phyloP scores from a whole-genome alignment of 2,113 vertebrate genomes.

The Rhynchomys soricoides region DNA sequence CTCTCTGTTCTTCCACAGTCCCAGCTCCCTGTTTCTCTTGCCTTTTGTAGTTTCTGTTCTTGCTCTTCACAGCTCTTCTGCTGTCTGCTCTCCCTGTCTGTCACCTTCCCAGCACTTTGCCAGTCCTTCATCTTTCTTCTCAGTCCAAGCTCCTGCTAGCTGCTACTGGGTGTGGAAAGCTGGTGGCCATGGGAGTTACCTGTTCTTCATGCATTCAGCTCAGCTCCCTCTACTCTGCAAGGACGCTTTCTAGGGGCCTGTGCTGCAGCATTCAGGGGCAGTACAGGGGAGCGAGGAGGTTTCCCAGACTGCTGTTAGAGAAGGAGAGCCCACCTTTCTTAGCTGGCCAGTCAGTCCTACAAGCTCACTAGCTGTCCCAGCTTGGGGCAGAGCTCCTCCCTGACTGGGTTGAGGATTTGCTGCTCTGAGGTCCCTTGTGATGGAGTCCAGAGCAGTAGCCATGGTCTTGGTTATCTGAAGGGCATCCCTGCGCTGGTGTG shows the following conservation, averaged over 20 bases:
- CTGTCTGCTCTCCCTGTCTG: not conserved
- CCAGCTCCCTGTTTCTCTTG: not conserved
- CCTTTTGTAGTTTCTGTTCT: not conserved
- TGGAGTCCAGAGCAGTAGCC: not conserved
- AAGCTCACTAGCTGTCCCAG: not conserved
- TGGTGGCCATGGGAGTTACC: not conserved
- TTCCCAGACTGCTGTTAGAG: not conserved
- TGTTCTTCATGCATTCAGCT: not conserved
- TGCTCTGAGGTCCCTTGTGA: not conserved
- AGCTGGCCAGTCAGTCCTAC: not conserved
- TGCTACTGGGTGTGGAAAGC: not conserved
- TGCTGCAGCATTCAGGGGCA: not conserved
- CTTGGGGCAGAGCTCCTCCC: not conserved
- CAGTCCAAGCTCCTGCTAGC: not conserved
- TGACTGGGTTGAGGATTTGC: not conserved
- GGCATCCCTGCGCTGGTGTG: not conserved
- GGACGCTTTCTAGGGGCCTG: not conserved
- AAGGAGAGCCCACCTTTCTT: not conserved
- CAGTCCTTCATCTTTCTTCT: not conserved
- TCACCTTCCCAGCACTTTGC: not conserved
- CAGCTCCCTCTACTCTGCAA: not conserved
- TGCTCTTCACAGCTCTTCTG: not conserved
- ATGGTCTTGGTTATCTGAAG: not conserved
- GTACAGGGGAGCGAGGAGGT: not conserved
- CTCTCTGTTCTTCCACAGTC: not conserved